Evolutionary conservation across 2,888 invertebrate species (phyloP).

Genomic region (Eretmocerus hayati): DNA sequence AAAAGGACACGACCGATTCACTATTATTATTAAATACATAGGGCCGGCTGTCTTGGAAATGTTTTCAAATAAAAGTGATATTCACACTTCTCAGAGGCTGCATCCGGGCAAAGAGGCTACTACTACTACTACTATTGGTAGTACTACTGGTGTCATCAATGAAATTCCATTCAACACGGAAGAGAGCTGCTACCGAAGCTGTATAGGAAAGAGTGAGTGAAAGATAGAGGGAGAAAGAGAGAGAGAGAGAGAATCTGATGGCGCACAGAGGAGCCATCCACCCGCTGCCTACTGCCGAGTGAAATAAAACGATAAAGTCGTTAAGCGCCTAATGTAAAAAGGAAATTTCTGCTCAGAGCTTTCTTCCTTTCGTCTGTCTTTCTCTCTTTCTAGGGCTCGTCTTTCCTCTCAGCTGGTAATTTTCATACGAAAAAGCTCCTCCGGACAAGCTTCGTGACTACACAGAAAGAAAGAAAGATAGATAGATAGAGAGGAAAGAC

Average conservation of each 20-base stretch:
- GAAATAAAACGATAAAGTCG: constrained; percentile 10
- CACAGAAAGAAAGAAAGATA: too few relatives aligned
- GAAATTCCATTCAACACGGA: background rate
- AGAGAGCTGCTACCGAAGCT: background rate
- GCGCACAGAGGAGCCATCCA: constrained; percentile 5
- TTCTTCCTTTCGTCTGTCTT: background rate
- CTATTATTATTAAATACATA: too few relatives aligned
- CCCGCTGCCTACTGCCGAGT: background rate
- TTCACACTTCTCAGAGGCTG: too few relatives aligned
- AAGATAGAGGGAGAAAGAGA: background rate
- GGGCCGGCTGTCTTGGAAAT: too few relatives aligned
- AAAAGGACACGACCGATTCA: too few relatives aligned
- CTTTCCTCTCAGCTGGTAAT: constrained; percentile 12
- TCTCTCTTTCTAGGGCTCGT: background rate
- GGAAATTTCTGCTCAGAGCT: constrained; percentile 19
- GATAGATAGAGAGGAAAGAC: background rate
- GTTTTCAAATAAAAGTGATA: too few relatives aligned
- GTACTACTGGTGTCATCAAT: constrained; percentile 8
- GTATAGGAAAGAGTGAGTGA: background rate
- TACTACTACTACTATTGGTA: too few relatives aligned
- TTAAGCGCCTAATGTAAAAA: constrained; percentile 21
- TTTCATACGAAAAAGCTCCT: constrained; percentile 18
- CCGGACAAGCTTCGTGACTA: constrained; percentile 3
- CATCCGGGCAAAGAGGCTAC: too few relatives aligned
- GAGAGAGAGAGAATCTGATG: background rate